Percentiles rank a stretch among this genome's conserved stretches.
Evolutionary conservation across 2,113 vertebrate species (phyloP).

Genomic region (Lagopus leucura): DNA sequence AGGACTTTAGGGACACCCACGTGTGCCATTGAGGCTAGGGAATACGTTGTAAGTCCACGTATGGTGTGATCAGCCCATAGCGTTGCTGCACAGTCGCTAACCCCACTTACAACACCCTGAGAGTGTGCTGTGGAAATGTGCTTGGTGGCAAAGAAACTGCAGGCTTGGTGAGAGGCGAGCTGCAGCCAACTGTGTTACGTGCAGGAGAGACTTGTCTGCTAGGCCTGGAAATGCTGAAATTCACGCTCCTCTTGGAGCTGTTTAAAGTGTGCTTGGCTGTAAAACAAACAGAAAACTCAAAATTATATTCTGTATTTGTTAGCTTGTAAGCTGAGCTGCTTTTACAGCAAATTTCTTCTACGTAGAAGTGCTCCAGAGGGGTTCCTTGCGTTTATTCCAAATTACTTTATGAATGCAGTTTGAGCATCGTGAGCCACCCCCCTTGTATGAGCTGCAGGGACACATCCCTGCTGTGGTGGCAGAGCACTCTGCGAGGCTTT

Average conservation of each 20-base stretch:
- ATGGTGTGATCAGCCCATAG: slow-evolving; percentile 64
- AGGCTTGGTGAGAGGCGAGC: neutral
- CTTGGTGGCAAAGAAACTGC: neutral
- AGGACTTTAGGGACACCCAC: slow-evolving; percentile 96
- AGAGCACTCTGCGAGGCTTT: neutral
- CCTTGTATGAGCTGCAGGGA: neutral
- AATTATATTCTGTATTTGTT: neutral
- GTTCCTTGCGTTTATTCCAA: neutral
- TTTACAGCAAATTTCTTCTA: neutral
- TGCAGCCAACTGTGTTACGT: neutral
- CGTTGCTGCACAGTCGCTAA: slow-evolving; percentile 80
- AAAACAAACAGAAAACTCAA: neutral
- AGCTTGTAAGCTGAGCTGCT: neutral
- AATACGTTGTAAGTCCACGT: slow-evolving; percentile 93
- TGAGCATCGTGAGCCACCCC: neutral
- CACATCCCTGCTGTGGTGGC: neutral
- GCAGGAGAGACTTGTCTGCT: neutral
- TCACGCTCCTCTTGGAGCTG: neutral
- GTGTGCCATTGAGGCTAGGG: slow-evolving; percentile 96
- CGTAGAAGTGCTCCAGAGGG: neutral
- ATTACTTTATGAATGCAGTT: neutral
- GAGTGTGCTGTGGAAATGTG: slow-evolving; percentile 38
- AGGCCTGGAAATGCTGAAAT: slow-evolving; percentile 56
- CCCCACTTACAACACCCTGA: slow-evolving; percentile 66
- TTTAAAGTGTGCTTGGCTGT: neutral